Evolutionary conservation across 1,140 invertebrate genomes (phyloP), one percentile per base, ranked within the genome.

Genomic region (Scaptomyza montana): DNA sequence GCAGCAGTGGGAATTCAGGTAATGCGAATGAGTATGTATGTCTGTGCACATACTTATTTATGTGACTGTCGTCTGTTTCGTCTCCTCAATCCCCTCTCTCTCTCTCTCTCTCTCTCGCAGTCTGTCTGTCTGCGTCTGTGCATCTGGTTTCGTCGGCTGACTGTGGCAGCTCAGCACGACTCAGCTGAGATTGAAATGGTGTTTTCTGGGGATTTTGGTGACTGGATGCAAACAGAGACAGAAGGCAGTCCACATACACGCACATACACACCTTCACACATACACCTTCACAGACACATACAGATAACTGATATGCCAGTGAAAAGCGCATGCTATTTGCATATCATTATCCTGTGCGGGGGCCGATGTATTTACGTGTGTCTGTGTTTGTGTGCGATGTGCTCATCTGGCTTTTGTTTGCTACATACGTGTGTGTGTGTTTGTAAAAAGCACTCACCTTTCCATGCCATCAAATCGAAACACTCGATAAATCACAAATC

Each of bases 281-380:
- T 8, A 39, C 1, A 16, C n/a, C n/a, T n/a, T n/a, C n/a, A 45
- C 45, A 57, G 67, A 62, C 16, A 16, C 16, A 16, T 16, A 16
- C 16, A 16, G 16, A 16, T 16, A 16, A 16, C 39, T 50, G 60
- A 75, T 53, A 70, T 66, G 60, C n/a, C 51, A 57, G 63, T 69
- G 78, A 78, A 87, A 86, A 87, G 81, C 67, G 78, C 81, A 86
- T 73, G 49, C 78, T 87, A 89, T 87, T 87, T 82, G 84, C 82
- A 87, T 89, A 82, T 79, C 84, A 87, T 89, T 87, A 89, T 76
- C 47, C 49, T 55, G 54, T 75, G 68, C 59, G 71, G 71, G 63
- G 56, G 53, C 65, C 62, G 41, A 49, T 41, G 63, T 7, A 16
- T 57, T 45, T 57, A 45, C 57, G 13, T 33, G 36, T 55, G 43